These are phyloP conservation scores for Erebia epiphron DNA, from an alignment of 2,888 invertebrate species.

Conservation along the genomic window DNA sequence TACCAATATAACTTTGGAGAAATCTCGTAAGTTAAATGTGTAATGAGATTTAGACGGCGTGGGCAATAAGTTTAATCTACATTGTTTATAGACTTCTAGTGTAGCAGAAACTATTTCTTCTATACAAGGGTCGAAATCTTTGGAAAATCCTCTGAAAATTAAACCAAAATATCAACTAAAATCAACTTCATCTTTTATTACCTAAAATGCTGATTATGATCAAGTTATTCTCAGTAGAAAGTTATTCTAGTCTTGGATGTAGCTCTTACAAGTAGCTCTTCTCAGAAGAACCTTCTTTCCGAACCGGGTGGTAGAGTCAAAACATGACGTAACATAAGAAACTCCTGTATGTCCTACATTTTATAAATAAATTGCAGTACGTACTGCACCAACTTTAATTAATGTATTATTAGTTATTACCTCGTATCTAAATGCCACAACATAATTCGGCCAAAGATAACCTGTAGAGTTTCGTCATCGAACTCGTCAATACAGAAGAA, in stretches of 20 bases:
- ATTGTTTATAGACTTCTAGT: slow-evolving; percentile 92
- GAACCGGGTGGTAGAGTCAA: no score
- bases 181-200: no score
- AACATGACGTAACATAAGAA: no score
- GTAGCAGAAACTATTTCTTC: slow-evolving; percentile 94
- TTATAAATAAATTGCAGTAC: no score
- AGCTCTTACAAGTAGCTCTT: no score
- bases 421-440: slow-evolving; percentile 98
- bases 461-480: slow-evolving; percentile 90
- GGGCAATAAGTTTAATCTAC: slow-evolving; percentile 91
- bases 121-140: slow-evolving; percentile 96
- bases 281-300: no score
- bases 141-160: slow-evolving; percentile 91
- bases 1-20: slow-evolving; percentile 94
- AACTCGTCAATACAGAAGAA: slow-evolving; percentile 95
- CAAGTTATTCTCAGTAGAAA: no score
- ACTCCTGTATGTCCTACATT: no score
- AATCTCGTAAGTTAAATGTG: slow-evolving; percentile 96
- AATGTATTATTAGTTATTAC: no score
- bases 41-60: slow-evolving; percentile 97
- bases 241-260: no score
- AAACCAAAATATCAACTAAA: slow-evolving; percentile 2
- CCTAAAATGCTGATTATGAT: no score
- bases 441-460: slow-evolving; percentile 95
- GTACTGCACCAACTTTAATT: no score